These are phyloP conservation scores for Orthonevra nobilis DNA, from an alignment of 2,888 invertebrate species.

Conservation along the genomic window DNA sequence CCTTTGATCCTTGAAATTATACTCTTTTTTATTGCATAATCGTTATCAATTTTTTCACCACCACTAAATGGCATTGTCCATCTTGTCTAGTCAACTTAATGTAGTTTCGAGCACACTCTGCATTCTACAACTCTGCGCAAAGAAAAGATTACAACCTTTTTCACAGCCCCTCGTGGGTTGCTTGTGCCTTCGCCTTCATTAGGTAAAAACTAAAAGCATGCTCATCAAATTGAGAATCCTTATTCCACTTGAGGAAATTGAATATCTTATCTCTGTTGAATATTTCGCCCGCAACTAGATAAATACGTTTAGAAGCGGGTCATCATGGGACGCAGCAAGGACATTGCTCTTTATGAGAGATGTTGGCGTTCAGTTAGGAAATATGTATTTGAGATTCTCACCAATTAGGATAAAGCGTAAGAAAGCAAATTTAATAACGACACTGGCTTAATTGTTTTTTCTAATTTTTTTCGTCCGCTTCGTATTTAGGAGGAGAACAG, in stretches of 20 bases:
- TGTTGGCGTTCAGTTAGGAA: no score
- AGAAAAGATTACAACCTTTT: not conserved
- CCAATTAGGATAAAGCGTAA: no score
- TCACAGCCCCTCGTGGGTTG: not conserved
- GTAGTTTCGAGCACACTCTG: conserved; percentile 10
- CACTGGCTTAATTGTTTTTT: no score
- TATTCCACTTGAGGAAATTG: conserved; percentile 37
- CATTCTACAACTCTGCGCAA: not conserved
- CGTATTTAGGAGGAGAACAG: no score
- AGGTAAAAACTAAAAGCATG: conserved; percentile 40
- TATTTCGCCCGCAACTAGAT: no score
- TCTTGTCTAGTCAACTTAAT: conserved; percentile 1
- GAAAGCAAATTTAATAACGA: no score
- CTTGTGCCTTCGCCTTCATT: conserved; percentile 9
- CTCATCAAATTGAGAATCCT: conserved; percentile 42
- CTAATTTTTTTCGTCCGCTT: no score
- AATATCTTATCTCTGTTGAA: conserved; percentile 35
- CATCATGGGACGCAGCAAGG: conserved; percentile 6
- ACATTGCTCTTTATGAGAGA: conserved; percentile 5
- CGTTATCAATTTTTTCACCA: conserved; percentile 1
- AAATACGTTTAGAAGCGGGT: no score
- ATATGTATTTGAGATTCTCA: conserved; percentile 5
- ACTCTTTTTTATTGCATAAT: not conserved
- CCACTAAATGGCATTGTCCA: not conserved
- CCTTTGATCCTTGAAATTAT: conserved; percentile 1